Percentiles rank a stretch among this genome's conserved stretches.
phyloP scores from a whole-genome alignment of 2,888 invertebrate genomes.

The Pterostichus madidus region DNA sequence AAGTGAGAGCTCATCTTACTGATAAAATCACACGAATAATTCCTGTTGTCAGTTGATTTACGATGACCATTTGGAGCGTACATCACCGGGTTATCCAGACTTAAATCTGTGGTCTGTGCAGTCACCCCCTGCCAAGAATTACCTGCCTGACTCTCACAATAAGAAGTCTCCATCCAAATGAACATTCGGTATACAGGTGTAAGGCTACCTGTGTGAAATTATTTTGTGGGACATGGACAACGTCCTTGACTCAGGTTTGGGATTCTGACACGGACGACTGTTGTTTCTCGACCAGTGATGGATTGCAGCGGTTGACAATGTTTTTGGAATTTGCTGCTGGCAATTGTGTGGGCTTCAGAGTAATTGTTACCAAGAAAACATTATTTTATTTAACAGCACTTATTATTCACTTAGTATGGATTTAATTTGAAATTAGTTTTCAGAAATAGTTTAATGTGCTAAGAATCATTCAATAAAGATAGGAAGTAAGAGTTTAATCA shows the following conservation, averaged over 20 bases:
- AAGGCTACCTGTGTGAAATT: not conserved
- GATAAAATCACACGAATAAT: constrained; percentile 1
- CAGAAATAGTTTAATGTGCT: not conserved
- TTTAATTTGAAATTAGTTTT: not conserved
- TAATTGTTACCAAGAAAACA: constrained; percentile 17
- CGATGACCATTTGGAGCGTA: constrained; percentile 38
- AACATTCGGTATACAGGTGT: not conserved
- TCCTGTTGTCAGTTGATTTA: constrained; percentile 25
- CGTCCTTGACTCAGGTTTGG: constrained; percentile 5
- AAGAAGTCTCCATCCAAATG: not conserved
- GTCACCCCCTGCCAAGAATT: constrained; percentile 10
- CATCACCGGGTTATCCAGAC: not conserved
- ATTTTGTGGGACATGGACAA: not conserved
- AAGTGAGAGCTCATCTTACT: constrained; percentile 22
- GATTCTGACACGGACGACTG: not conserved
- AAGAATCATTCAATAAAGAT: not conserved
- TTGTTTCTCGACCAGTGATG: constrained; percentile 10
- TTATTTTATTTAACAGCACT: not conserved
- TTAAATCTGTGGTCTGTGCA: not conserved
- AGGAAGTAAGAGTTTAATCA: not conserved
- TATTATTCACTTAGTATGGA: not conserved
- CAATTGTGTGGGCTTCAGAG: not conserved
- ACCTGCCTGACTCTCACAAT: not conserved
- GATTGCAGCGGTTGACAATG: constrained; percentile 4
- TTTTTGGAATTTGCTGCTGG: constrained; percentile 6